Percentiles rank a stretch among this genome's conserved stretches.
These are phyloP conservation scores for Ptychobarbus kaznakovi DNA, from an alignment of 2,797 vertebrate species.

Conservation along the genomic window DNA sequence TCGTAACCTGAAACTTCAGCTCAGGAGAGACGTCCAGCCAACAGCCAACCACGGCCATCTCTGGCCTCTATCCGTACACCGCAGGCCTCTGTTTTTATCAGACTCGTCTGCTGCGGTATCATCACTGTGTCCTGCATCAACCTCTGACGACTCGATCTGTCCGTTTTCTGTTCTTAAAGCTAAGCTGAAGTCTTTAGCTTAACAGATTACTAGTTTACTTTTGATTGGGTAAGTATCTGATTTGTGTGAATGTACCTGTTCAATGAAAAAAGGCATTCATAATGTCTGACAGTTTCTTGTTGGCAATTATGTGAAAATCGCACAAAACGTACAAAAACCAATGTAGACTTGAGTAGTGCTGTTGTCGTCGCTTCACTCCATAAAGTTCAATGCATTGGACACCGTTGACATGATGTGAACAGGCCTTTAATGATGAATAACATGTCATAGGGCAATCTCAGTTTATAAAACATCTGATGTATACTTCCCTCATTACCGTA, in stretches of 20 bases:
- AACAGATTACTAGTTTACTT: not conserved
- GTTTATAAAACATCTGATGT: conserved; percentile 54
- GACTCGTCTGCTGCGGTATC: conserved; percentile 22
- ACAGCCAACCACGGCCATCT: conserved; percentile 39
- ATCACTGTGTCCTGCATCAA: conserved; percentile 31
- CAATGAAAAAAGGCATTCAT: not conserved
- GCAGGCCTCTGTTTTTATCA: conserved; percentile 38
- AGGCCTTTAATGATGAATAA: conserved; percentile 45
- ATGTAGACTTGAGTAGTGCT: not conserved
- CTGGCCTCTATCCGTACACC: conserved; percentile 27
- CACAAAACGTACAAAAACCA: not conserved
- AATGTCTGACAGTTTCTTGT: not conserved
- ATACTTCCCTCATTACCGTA: conserved; percentile 41
- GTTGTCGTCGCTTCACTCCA: not conserved
- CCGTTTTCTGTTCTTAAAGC: not conserved
- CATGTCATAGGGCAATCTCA: conserved; percentile 41
- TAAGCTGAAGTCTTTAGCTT: not conserved
- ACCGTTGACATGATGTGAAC: not conserved
- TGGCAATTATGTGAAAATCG: not conserved
- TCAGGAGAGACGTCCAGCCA: conserved; percentile 49
- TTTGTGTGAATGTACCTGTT: not conserved
- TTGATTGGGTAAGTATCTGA: not conserved
- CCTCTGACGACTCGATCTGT: not conserved
- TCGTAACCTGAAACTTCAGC: conserved; percentile 60
- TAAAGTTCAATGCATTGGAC: not conserved